Evolutionary conservation across 2,888 invertebrate species (phyloP).

Genomic region (Glaucopsyche alexis): DNA sequence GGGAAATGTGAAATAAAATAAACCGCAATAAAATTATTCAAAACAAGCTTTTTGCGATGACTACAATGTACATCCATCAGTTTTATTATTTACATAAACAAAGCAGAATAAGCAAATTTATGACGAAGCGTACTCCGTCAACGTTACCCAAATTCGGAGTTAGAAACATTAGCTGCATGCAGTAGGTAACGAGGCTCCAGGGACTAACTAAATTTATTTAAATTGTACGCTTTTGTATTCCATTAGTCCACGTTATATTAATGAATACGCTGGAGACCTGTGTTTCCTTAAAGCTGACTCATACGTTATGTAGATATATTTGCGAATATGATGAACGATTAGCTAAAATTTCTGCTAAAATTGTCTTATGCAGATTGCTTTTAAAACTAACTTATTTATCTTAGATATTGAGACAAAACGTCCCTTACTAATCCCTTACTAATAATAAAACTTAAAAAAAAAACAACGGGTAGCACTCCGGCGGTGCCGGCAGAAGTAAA

Average conservation of each 20-base stretch:
- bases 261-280: neutral
- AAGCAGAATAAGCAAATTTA: neutral
- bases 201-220: conserved; percentile 17
- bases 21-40: neutral
- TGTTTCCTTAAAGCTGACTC: neutral
- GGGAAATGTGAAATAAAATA: neutral
- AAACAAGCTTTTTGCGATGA: neutral
- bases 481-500: too few species aligned
- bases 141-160: neutral
- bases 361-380: too few species aligned
- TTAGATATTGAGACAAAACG: too few species aligned
- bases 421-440: too few species aligned
- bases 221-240: conserved; percentile 17
- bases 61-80: neutral
- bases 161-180: conserved; percentile 6
- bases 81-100: neutral
- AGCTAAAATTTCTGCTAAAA: neutral
- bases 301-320: neutral
- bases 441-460: too few species aligned
- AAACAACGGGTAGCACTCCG: too few species aligned
- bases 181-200: conserved; percentile 3
- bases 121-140: neutral
- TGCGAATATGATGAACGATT: neutral
- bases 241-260: conserved; percentile 13
- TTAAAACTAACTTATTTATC: too few species aligned